A percentile compares a stretch with the other conserved stretches of the same genome.
phyloP scores from a whole-genome alignment of 2,113 vertebrate genomes.

The Vulpes lagopus region DNA sequence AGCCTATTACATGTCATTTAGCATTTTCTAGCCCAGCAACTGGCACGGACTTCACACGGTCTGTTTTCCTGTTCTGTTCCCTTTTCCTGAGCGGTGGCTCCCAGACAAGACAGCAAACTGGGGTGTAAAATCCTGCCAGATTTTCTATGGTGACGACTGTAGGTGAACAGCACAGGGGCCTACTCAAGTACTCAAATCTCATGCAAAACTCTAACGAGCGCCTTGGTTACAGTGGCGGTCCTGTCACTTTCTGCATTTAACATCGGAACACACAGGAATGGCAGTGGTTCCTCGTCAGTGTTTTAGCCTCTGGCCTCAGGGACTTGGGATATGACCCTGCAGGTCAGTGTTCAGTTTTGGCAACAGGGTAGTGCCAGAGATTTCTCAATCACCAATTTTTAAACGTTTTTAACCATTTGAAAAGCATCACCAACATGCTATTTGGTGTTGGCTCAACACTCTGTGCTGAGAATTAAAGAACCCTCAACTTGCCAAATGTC shows the following conservation, averaged over 20 bases:
- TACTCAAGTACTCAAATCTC: not conserved
- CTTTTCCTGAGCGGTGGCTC: not conserved
- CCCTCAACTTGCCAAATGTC: constrained; percentile 39
- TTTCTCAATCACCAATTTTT: not conserved
- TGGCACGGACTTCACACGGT: fast-evolving
- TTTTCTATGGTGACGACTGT: not conserved
- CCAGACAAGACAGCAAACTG: not conserved
- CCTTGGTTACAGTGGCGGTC: not conserved
- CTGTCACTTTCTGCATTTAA: not conserved
- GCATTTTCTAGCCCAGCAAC: not conserved
- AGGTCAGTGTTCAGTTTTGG: constrained; percentile 4
- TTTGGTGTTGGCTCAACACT: not conserved
- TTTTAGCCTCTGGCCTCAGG: not conserved
- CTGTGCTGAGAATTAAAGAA: constrained; percentile 50
- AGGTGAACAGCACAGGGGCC: not conserved
- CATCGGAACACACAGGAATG: not conserved
- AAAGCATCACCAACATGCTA: constrained; percentile 35
- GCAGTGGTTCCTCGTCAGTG: not conserved
- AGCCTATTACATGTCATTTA: not conserved
- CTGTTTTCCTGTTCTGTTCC: not conserved
- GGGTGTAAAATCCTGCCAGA: constrained; percentile 44
- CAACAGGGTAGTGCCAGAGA: not conserved
- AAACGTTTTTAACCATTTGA: not conserved
- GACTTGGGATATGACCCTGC: not conserved
- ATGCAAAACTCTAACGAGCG: constrained; percentile 53